Percentiles rank a stretch among this genome's conserved stretches.
These are phyloP conservation scores for Hydrotaea cyrtoneurina DNA, from an alignment of 2,888 invertebrate species.

Conservation along the genomic window DNA sequence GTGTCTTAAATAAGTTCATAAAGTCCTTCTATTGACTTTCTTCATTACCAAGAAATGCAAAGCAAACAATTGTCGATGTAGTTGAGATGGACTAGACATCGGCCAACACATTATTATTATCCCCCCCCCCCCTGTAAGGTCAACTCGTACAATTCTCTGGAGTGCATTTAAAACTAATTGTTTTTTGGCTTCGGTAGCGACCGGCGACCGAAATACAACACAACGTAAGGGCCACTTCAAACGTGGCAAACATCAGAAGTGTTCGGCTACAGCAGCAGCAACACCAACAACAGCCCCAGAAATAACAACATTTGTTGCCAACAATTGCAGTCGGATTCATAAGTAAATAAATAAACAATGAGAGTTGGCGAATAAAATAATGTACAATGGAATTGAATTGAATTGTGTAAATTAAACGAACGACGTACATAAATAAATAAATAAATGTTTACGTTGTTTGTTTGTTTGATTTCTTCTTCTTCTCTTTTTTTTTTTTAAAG, in stretches of 20 bases:
- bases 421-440: not conserved
- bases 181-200: conserved; percentile 55
- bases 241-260: conserved; percentile 17
- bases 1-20: not conserved
- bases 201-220: conserved; percentile 9
- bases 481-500: not conserved
- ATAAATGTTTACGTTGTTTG: not conserved
- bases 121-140: conserved; percentile 60
- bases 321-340: conserved; percentile 30
- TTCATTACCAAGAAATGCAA: not conserved
- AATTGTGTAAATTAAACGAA: not conserved
- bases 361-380: not conserved
- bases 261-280: not conserved
- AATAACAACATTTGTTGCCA: not conserved
- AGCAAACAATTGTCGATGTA: conserved; percentile 6
- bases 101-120: conserved; percentile 41
- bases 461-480: not conserved
- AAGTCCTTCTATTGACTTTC: not conserved
- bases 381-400: not conserved
- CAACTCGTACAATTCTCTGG: conserved; percentile 59
- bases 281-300: too few species aligned
- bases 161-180: conserved; percentile 66
- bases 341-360: conserved; percentile 34
- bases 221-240: not conserved
- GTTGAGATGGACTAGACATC: not conserved